Base-by-base conservation (phyloP, 2,888 invertebrate species). In the Xestia xanthographa region DNA sequence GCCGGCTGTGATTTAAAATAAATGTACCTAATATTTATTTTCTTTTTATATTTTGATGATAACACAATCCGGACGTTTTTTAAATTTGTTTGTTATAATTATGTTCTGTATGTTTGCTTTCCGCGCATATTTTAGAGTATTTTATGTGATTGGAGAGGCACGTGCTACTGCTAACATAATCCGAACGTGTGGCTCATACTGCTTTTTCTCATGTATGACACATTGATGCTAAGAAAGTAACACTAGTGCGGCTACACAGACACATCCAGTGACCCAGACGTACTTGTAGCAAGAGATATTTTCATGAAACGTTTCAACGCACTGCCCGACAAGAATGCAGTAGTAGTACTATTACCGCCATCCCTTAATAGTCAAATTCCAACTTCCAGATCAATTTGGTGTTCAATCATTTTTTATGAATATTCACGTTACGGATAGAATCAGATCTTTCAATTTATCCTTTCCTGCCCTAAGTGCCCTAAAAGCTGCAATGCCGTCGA, bases 11-110 rank as follows among this genome's bases (percentile, higher is more conserved):
- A 66, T 79, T 75, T 58, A 75, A 72, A 79, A 66, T 79, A 68
- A 85, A 60, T 68, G 41, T 69, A 67, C 41, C 45, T 72, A 50
- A n/a, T 66, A 67, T 71, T 67, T 73, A 65, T 68, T 74, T 63
- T 66, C 20, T 62, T 72, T 84, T 79, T 62, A 75, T 84, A 84
- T 82, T 77, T 81, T 81, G 53, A 81, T 77, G 72, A 77, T 80
- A 80, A 77, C 81, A 71, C 29, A 67, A 29, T 62, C 45, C 53
- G 81, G 77, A 60, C 63, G 82, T 69, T 72, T 79, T 34, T 26
- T 9, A 1, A 62, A 43, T 69, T 84, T 79, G n/a, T 76, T 73
- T 84, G 29, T 70, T 73, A 66, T 76, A 63, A 41, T 41, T 66
- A 63, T 73, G 48, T 9, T 62, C 20, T 73, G 69, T 74, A 3